Percentiles rank a stretch among this genome's conserved stretches.
These are phyloP conservation scores for Tribolium castaneum DNA, from an alignment of 1,140 invertebrate genomes.

Conservation along the genomic window DNA sequence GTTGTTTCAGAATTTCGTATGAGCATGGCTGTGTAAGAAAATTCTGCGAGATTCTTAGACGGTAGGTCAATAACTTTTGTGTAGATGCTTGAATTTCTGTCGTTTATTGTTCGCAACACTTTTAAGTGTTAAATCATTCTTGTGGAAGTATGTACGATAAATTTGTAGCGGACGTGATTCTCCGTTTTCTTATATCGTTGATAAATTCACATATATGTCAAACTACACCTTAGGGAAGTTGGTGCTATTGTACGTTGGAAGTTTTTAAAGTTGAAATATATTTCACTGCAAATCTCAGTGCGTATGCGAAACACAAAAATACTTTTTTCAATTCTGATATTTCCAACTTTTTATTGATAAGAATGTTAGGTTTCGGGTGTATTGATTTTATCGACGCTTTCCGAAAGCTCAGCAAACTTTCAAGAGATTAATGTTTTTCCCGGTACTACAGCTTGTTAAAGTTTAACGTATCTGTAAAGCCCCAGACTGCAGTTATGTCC, in stretches of 20 bases:
- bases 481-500: too few species aligned
- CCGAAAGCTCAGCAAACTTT: not conserved
- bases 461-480: not conserved
- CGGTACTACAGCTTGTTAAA: not conserved
- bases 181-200: slow-evolving; percentile 3
- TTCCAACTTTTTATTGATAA: slow-evolving; percentile 31
- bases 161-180: slow-evolving; percentile 19
- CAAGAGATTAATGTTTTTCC: not conserved
- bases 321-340: slow-evolving; percentile 9
- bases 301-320: slow-evolving; percentile 9
- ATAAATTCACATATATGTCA: slow-evolving; percentile 30
- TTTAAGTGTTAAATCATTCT: too few species aligned
- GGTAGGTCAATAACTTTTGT: slow-evolving; percentile 7
- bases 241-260: not conserved
- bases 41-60: not conserved
- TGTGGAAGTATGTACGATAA: not conserved
- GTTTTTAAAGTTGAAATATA: slow-evolving; percentile 32
- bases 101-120: not conserved
- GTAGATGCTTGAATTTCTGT: not conserved
- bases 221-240: slow-evolving; percentile 31
- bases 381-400: slow-evolving; percentile 3
- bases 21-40: slow-evolving; percentile 13
- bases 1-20: not conserved
- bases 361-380: not conserved
- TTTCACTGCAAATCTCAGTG: slow-evolving; percentile 23